Conservation (phyloP, 2,888 invertebrate genomes). For the Crioceris asparagi region DNA sequence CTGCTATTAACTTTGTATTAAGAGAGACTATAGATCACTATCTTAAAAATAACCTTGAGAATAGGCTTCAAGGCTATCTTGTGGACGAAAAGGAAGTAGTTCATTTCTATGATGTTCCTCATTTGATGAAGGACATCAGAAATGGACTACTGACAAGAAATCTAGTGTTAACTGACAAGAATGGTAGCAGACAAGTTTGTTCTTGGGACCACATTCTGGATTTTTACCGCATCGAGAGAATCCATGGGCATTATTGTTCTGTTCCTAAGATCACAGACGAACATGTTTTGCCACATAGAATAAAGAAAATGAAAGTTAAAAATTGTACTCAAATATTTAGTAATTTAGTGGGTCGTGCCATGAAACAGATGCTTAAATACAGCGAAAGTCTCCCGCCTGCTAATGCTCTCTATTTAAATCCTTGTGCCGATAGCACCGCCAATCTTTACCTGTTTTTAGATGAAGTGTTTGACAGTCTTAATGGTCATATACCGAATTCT, state of each 20-base stretch:
- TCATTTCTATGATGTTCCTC: constrained; percentile 18
- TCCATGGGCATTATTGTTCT: constrained; percentile 7
- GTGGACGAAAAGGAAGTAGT: constrained; percentile 16
- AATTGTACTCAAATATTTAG: constrained; percentile 17
- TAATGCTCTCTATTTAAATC: constrained; percentile 11
- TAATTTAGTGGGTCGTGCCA: constrained; percentile 10
- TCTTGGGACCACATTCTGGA: constrained; percentile 13
- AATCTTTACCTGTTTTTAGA: constrained; percentile 12
- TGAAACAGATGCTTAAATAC: constrained; percentile 5
- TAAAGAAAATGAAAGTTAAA: constrained; percentile 14
- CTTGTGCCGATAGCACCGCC: no score
- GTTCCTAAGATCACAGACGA: constrained; percentile 15
- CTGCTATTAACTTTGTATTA: constrained; percentile 17
- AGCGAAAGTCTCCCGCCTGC: constrained; percentile 8
- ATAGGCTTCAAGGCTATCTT: constrained; percentile 13
- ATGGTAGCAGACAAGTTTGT: no score
- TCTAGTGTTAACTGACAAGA: constrained; percentile 14
- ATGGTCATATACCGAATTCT: constrained; percentile 5
- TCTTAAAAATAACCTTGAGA: constrained; percentile 8
- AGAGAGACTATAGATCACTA: constrained; percentile 13
- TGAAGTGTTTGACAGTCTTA: constrained; percentile 12
- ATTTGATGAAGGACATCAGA: constrained; percentile 16
- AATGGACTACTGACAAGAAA: constrained; percentile 15
- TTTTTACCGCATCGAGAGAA: constrained; percentile 10
- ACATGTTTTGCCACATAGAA: constrained; percentile 11